These are phyloP conservation scores for Thunnus albacares DNA, from an alignment of 2,797 vertebrate genomes.

Conservation along the genomic window DNA sequence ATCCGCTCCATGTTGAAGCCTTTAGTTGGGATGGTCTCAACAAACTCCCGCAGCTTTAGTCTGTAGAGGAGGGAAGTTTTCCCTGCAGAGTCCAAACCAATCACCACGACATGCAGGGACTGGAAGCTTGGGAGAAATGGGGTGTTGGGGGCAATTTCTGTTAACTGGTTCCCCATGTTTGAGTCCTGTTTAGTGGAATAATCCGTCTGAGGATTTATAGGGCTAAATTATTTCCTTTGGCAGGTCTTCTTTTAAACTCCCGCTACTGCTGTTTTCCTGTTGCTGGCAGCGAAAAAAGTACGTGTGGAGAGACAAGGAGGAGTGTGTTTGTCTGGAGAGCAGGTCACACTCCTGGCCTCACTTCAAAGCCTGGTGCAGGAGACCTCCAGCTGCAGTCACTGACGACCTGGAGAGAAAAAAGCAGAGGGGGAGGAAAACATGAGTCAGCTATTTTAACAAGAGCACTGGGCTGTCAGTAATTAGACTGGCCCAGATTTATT, in stretches of 20 bases:
- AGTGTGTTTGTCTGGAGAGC: not conserved
- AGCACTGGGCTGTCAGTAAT: conserved; percentile 16
- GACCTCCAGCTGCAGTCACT: conserved; percentile 33
- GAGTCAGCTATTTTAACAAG: conserved; percentile 42
- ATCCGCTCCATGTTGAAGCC: conserved; percentile 90
- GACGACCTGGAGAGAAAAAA: conserved; percentile 32
- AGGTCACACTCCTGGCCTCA: conserved; percentile 47
- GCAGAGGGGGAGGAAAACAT: conserved; percentile 16
- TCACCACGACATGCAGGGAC: conserved; percentile 85
- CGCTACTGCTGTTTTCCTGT: not conserved
- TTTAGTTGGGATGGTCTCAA: conserved; percentile 87
- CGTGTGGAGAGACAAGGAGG: conserved; percentile 8
- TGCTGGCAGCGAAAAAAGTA: not conserved
- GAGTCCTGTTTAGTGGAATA: not conserved
- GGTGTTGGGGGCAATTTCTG: conserved; percentile 83
- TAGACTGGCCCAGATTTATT: not conserved
- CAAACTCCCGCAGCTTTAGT: conserved; percentile 88
- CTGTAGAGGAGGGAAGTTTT: conserved; percentile 89
- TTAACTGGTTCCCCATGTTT: conserved; percentile 89
- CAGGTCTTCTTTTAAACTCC: conserved; percentile 6
- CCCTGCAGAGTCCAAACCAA: conserved; percentile 87
- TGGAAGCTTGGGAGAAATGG: conserved; percentile 85
- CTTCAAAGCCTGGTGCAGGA: conserved; percentile 62
- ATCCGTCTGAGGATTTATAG: not conserved
- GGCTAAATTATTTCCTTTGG: not conserved